Evolutionary conservation across 2,888 invertebrate species (phyloP).

Genomic region (Argyresthia albistria): DNA sequence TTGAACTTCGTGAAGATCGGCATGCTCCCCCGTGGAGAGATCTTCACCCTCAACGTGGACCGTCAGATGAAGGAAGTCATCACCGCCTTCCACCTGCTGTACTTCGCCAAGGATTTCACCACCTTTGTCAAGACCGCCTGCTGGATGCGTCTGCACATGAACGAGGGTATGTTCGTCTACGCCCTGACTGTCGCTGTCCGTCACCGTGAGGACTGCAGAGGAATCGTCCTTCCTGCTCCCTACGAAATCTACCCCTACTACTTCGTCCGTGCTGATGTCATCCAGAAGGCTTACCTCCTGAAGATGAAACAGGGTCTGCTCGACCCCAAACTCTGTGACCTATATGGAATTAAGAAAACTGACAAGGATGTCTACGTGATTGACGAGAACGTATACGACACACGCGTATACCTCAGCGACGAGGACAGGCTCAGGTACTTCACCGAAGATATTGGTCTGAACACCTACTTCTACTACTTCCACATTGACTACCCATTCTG

Average conservation of each 20-base stretch:
- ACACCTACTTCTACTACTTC: conserved; percentile 75
- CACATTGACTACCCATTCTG: conserved; percentile 76
- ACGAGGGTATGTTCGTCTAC: conserved; percentile 73
- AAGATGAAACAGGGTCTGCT: conserved; percentile 62
- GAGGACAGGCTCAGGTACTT: conserved; percentile 76
- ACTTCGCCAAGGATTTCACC: conserved; percentile 65
- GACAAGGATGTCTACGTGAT: conserved; percentile 72
- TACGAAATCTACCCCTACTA: conserved; percentile 77
- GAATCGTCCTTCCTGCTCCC: conserved; percentile 66
- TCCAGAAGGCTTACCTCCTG: conserved; percentile 66
- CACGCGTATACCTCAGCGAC: conserved; percentile 58
- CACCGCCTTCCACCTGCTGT: conserved; percentile 65
- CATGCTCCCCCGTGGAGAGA: conserved; percentile 67
- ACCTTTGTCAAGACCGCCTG: conserved; percentile 63
- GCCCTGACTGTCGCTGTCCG: conserved; percentile 65
- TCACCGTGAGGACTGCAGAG: conserved; percentile 63
- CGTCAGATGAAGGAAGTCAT: conserved; percentile 65
- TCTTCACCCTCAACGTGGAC: conserved; percentile 62
- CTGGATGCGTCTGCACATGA: conserved; percentile 65
- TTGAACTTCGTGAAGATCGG: conserved; percentile 65
- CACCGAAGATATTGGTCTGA: conserved; percentile 77
- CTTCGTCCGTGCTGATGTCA: conserved; percentile 78
- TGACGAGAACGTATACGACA: conserved; percentile 76
- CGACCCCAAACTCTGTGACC: conserved; percentile 61
- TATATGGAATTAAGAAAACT: conserved; percentile 61